Conservation (phyloP, 2,797 vertebrate genomes). For the Rhynchonycteris naso region DNA sequence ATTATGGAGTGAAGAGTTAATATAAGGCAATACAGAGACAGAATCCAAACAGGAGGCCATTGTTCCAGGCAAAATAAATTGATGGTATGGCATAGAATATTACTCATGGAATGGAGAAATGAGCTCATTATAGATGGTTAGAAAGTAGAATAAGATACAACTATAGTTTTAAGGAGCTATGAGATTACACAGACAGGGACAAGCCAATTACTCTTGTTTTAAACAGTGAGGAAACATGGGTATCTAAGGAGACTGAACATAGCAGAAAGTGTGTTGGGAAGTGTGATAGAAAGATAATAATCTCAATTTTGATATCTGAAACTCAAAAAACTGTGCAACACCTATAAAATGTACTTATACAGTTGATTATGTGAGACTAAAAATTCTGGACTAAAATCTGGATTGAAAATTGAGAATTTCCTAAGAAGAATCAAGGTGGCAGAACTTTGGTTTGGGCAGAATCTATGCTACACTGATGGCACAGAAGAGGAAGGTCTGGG, state of each 20-base stretch:
- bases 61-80: neutral
- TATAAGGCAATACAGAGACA: neutral
- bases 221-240: neutral
- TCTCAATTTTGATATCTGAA: neutral
- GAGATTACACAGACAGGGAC: neutral
- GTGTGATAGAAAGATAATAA: neutral
- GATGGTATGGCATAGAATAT: neutral
- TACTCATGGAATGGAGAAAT: neutral
- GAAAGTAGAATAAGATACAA: neutral
- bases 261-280: neutral
- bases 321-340: neutral
- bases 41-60: neutral
- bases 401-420: neutral
- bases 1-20: neutral
- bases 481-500: neutral
- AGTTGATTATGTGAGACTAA: neutral
- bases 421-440: neutral
- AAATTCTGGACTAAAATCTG: neutral
- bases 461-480: neutral
- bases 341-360: neutral
- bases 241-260: neutral
- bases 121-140: neutral
- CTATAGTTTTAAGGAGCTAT: neutral
- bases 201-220: neutral
- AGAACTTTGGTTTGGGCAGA: neutral